Evolutionary conservation across 2,113 vertebrate genomes (phyloP), one percentile per base, ranked within the genome.

Genomic region (Carlito syrichta): DNA sequence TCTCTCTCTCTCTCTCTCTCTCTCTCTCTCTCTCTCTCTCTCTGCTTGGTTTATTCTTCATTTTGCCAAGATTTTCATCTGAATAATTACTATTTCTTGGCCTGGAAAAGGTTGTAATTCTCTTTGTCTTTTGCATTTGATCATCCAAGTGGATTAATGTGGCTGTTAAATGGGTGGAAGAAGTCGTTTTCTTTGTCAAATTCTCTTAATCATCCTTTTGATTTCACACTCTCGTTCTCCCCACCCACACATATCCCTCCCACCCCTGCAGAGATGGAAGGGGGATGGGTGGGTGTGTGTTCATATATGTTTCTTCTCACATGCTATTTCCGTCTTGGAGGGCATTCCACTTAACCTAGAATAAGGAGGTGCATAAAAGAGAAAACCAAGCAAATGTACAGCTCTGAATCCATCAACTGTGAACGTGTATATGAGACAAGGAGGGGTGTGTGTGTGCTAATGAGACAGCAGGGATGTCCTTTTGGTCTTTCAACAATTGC

Each of bases 111-210:
- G 58, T 96, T 97, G 93, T 96, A 97, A 98, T 96, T 96, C 85
- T 98, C 97, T 96, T 94, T 98, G 98, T 98, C 98, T 97, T 98
- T 98, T 98, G 58, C 69, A 97, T 98, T 98, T 98, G 96, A 98
- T 98, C 97, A 98, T 98, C 96, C 98, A 96, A 98, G 97, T 98
- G 97, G 93, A 98, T 97, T 98, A 98, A 98, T 16, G 22, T 69
- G 12, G 77, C 87, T 73, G 98, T 97, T 97, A 90, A 94, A 96
- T 96, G 92, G 93, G 79, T 95, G 94, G 98, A 98, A 97, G 74
- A 62, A 98, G 96, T 97, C 4, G 3, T 98, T 98, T 98, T 98
- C 91, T 97, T 96, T 96, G 86, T 45, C 94, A 94, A 96, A 95
- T 97, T 98, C 98, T 98, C 96, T 97, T 98, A 96, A 95, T 97